Evolutionary conservation across 2,797 vertebrate genomes (phyloP).

Genomic region (Smutsia gigantea): DNA sequence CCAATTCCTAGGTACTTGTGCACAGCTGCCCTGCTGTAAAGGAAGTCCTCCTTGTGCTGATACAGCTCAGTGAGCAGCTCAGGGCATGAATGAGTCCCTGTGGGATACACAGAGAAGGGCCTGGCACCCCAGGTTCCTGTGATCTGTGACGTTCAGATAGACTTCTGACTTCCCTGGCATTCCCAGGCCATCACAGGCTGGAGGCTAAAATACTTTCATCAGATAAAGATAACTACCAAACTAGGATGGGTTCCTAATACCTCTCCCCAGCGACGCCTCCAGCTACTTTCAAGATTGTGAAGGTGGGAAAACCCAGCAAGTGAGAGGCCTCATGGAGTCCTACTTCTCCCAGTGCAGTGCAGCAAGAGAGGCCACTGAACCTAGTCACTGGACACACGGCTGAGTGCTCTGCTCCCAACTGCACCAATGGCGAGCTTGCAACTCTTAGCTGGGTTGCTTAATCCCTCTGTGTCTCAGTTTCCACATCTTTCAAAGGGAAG

Average conservation of each 20-base stretch:
- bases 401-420: background rate
- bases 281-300: slow-evolving; percentile 26
- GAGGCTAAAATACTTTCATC: background rate
- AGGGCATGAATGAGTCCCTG: slow-evolving; percentile 68
- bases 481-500: slow-evolving; percentile 75
- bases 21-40: slow-evolving; percentile 72
- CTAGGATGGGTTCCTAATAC: background rate
- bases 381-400: background rate
- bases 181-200: background rate
- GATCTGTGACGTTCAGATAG: slow-evolving; percentile 75
- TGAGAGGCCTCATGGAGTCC: background rate
- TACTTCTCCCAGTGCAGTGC: background rate
- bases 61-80: slow-evolving; percentile 70
- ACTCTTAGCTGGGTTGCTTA: slow-evolving; percentile 51
- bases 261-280: slow-evolving; percentile 32
- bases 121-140: slow-evolving; percentile 58
- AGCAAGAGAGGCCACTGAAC: background rate
- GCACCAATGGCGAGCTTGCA: background rate
- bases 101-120: slow-evolving; percentile 44
- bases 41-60: slow-evolving; percentile 71
- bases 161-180: slow-evolving; percentile 16
- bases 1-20: slow-evolving; percentile 65
- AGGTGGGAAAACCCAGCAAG: slow-evolving; percentile 22
- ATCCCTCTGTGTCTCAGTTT: slow-evolving; percentile 77
- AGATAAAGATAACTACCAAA: background rate